A percentile compares a stretch with the other conserved stretches of the same genome.
Evolutionary conservation across 2,888 invertebrate genomes (phyloP).

Genomic region (Aporophyla lueneburgensis): DNA sequence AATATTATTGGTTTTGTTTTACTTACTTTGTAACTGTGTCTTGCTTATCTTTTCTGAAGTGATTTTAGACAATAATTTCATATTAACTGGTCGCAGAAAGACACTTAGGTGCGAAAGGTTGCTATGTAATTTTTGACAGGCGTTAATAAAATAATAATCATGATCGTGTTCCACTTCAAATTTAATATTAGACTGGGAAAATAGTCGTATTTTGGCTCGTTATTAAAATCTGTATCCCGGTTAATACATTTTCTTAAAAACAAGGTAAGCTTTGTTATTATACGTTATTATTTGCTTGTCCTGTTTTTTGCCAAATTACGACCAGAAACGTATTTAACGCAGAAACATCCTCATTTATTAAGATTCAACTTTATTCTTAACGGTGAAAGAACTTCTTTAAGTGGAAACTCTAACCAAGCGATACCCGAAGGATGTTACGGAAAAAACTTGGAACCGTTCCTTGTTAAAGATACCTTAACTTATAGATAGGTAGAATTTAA

Average conservation of each 20-base stretch:
- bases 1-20: slow-evolving; percentile 62
- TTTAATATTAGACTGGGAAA: neutral
- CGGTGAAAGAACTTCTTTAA: slow-evolving; percentile 44
- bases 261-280: no score
- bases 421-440: slow-evolving; percentile 48
- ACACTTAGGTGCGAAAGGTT: slow-evolving; percentile 3
- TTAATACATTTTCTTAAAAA: neutral
- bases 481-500: slow-evolving; percentile 1
- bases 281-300: neutral
- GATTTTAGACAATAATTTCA: slow-evolving; percentile 28
- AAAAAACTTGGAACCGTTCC: slow-evolving; percentile 32
- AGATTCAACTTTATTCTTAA: slow-evolving; percentile 36
- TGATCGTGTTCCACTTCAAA: neutral
- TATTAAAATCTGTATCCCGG: neutral
- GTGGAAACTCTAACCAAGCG: slow-evolving; percentile 45
- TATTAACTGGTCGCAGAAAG: slow-evolving; percentile 11
- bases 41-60: slow-evolving; percentile 38
- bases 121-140: slow-evolving; percentile 32
- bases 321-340: neutral
- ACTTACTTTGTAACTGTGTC: slow-evolving; percentile 39
- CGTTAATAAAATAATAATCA: neutral
- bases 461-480: slow-evolving; percentile 27
- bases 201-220: neutral
- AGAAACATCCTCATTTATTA: slow-evolving; percentile 3
- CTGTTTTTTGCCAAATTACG: neutral